These are phyloP conservation scores for Acronicta alni DNA, from an alignment of 2,888 invertebrate species.

Conservation along the genomic window DNA sequence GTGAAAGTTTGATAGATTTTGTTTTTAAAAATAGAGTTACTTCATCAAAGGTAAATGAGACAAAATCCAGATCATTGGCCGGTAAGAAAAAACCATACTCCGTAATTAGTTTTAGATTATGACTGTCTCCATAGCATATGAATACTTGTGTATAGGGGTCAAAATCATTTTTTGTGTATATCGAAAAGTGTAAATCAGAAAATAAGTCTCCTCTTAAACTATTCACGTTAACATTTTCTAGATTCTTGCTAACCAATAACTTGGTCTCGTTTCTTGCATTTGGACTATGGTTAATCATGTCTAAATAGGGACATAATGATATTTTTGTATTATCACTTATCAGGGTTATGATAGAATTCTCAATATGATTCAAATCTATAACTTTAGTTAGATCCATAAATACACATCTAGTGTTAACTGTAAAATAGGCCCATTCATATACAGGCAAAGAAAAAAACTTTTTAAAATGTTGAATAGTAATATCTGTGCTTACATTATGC, in stretches of 20 bases:
- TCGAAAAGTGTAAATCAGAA: constrained; percentile 81
- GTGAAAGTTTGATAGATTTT: constrained; percentile 79
- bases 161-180: constrained; percentile 87
- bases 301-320: constrained; percentile 96
- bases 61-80: constrained; percentile 91
- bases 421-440: constrained; percentile 95
- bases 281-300: constrained; percentile 96
- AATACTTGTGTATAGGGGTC: constrained; percentile 93
- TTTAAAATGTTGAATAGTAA: constrained; percentile 73
- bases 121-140: constrained; percentile 96
- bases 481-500: constrained; percentile 73
- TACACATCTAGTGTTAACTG: constrained; percentile 95
- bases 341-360: constrained; percentile 75
- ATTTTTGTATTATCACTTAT: constrained; percentile 90
- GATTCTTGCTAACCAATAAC: constrained; percentile 72
- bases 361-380: constrained; percentile 79
- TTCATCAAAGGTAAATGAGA: constrained; percentile 89
- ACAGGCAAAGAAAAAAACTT: constrained; percentile 82
- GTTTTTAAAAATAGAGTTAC: constrained; percentile 80
- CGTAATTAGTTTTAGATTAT: constrained; percentile 93
- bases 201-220: constrained; percentile 74
- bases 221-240: constrained; percentile 70
- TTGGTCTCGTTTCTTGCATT: constrained; percentile 88
- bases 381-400: constrained; percentile 90
- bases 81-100: constrained; percentile 96